Percentiles rank a stretch among this genome's conserved stretches.
These are phyloP conservation scores for Gavia stellata DNA, from an alignment of 2,113 vertebrate species.

Conservation along the genomic window DNA sequence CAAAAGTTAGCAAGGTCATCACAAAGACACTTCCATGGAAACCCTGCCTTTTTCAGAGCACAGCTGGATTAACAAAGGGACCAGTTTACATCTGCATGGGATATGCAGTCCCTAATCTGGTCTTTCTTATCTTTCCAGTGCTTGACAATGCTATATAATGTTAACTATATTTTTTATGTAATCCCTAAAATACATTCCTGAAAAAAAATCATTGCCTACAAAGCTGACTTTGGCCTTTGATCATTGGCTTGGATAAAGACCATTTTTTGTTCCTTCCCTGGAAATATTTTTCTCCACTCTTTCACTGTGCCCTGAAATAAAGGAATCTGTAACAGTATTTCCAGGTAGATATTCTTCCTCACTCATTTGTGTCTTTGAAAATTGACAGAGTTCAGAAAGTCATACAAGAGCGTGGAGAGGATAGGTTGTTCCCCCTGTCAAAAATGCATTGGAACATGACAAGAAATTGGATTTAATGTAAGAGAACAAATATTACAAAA, in stretches of 20 bases:
- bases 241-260: background rate
- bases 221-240: background rate
- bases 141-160: background rate
- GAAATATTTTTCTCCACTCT: background rate
- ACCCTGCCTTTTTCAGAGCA: background rate
- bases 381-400: background rate
- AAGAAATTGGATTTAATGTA: background rate
- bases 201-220: background rate
- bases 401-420: background rate
- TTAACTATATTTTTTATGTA: background rate
- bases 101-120: background rate
- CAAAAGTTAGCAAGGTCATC: background rate
- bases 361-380: background rate
- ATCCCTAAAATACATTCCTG: background rate
- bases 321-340: background rate
- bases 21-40: background rate
- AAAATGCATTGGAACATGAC: background rate
- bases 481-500: background rate
- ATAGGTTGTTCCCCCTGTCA: background rate
- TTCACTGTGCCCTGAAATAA: background rate
- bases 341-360: background rate
- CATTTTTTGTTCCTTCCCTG: background rate
- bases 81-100: background rate
- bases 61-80: background rate
- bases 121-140: background rate